phyloP scores from a whole-genome alignment of 2,888 invertebrate genomes.

The Heliconius hortense region DNA sequence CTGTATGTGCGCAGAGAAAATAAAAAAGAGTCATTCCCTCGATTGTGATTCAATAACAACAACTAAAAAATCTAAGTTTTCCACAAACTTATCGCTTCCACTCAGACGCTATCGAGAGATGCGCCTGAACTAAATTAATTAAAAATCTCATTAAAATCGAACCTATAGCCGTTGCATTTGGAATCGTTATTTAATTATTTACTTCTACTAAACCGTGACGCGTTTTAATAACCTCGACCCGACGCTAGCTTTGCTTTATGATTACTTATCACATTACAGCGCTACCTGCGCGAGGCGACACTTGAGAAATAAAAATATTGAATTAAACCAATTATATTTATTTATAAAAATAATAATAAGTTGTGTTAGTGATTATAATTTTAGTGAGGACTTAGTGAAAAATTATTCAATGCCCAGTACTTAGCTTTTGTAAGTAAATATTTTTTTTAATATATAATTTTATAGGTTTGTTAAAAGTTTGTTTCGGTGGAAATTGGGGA shows the following conservation, averaged over 20 bases:
- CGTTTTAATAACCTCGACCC: not conserved
- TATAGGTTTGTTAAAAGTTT: too few relatives aligned
- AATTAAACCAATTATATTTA: not conserved
- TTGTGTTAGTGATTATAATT: not conserved
- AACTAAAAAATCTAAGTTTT: too few relatives aligned
- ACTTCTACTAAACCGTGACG: not conserved
- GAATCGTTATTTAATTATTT: not conserved
- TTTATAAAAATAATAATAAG: not conserved
- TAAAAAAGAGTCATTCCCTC: not conserved
- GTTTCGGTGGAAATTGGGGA: too few relatives aligned
- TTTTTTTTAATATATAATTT: not conserved
- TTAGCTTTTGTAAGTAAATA: not conserved
- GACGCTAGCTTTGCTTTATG: not conserved
- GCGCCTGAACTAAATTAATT: too few relatives aligned
- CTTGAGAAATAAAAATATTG: not conserved
- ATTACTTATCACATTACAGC: not conserved
- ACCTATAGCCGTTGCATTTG: not conserved
- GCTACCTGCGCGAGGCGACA: conserved; percentile 4
- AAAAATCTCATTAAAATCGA: conserved; percentile 2
- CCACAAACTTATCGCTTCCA: too few relatives aligned
- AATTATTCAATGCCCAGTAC: not conserved
- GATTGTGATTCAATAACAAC: too few relatives aligned
- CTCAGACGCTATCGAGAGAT: too few relatives aligned
- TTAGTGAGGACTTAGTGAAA: not conserved
- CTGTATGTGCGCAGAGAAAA: not conserved